Percentiles rank a stretch among this genome's conserved stretches.
Conservation (phyloP, 2,113 vertebrate genomes). For the Thamnaconus septentrionalis region DNA sequence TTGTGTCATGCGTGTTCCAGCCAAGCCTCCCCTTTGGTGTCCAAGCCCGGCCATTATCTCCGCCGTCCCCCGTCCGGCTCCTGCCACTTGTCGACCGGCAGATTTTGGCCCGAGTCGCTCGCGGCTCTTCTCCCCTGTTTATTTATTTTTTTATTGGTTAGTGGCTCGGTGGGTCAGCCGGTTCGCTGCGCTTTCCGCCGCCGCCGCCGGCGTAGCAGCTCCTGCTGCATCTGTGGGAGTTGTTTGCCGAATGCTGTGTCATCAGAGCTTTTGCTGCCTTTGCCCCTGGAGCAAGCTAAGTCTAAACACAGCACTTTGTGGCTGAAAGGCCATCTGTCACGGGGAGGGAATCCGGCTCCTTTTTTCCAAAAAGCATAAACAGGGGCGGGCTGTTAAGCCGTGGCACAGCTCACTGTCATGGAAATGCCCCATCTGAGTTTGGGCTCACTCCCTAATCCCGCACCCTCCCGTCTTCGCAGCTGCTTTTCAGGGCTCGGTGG, state of each 20-base stretch:
- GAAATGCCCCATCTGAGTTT: slow-evolving; percentile 77
- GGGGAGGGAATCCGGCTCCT: slow-evolving; percentile 72
- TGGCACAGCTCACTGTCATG: slow-evolving; percentile 75
- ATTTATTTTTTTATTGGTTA: slow-evolving; percentile 54
- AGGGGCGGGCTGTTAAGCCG: slow-evolving; percentile 73
- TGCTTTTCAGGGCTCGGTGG: slow-evolving; percentile 67
- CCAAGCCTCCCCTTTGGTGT: slow-evolving; percentile 56
- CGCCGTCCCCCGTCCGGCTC: slow-evolving; percentile 47
- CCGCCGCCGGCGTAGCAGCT: slow-evolving; percentile 53
- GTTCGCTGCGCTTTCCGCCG: slow-evolving; percentile 59
- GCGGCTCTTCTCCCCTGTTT: too few relatives aligned
- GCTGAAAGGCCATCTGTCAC: slow-evolving; percentile 79
- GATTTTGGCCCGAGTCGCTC: slow-evolving; percentile 30
- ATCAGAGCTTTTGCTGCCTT: slow-evolving; percentile 70
- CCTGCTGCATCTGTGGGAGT: slow-evolving; percentile 51
- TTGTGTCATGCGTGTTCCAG: slow-evolving; percentile 59
- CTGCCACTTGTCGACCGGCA: slow-evolving; percentile 38
- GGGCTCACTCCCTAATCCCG: slow-evolving; percentile 69
- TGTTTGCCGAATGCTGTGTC: slow-evolving; percentile 77
- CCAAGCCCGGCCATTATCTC: slow-evolving; percentile 58
- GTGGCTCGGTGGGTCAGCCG: slow-evolving; percentile 59
- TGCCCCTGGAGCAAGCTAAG: slow-evolving; percentile 72
- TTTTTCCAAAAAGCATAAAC: slow-evolving; percentile 77
- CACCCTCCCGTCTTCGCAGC: slow-evolving; percentile 70
- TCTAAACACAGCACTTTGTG: slow-evolving; percentile 79